Base-by-base conservation (phyloP, 2,113 vertebrate genomes). In the Hippocampus abdominalis region DNA sequence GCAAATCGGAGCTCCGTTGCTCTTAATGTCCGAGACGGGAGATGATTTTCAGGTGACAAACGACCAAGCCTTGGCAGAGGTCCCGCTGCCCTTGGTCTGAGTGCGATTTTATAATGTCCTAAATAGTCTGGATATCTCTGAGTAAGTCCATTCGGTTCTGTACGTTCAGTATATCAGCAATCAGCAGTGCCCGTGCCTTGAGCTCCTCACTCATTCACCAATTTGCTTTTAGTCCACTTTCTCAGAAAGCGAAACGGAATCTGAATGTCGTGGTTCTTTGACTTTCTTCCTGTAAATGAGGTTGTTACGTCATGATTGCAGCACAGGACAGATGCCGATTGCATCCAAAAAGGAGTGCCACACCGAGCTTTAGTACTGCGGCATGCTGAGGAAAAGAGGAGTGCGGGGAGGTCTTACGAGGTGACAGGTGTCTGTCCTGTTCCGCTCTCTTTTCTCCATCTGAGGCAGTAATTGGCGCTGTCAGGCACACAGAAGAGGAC, bases 381-480 rank as follows among this genome's bases (percentile, higher is more conserved):
- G 51, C 67, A 71, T 39, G 49, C 68, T 27, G 53, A 77, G 70
- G 73, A 67, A 70, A 64, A 67, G 53, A 73, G 69, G 69, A 74
- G 72, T 73, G 62, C 32, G 64, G 68, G 82, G 85, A 64, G 76
- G 83, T 79, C 81, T 79, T 54, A 60, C 40, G 76, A 70, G 84
- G 84, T 89, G 89, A 89, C 86, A 89, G 85, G 85, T 87, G 89
- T 88, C 87, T 82, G 78, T 85, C 85, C 83, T 81, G 75, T 78
- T 80, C 72, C 73, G 74, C 77, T 68, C 11, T 8, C 18, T 79
- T 81, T 84, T 81, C 76, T 78, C 87, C 72, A 69, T 81, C 81
- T 81, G 80, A 89, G 80, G 76, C 84, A 75, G 84, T 90, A 91
- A 92, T 91, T 91, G 86, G 82, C 81, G 86, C 68, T 90, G 85